These are phyloP conservation scores for Rhabdomys dilectus DNA, from an alignment of 2,113 vertebrate genomes.

Conservation along the genomic window DNA sequence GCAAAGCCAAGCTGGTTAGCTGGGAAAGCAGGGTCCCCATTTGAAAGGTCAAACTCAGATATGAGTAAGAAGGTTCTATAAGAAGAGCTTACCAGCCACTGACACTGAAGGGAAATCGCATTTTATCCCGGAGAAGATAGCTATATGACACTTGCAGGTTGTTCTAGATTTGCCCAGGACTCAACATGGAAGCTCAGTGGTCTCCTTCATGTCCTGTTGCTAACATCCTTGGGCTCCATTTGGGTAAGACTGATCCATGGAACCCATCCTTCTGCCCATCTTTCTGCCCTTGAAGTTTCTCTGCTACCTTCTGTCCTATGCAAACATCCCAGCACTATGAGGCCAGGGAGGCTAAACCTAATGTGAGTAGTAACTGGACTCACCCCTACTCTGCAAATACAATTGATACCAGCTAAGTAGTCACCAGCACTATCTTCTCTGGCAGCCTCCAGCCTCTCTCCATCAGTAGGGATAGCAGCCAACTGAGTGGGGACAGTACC, in stretches of 20 bases:
- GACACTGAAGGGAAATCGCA: background rate
- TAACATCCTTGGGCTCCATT: background rate
- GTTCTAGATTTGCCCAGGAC: background rate
- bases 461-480: conserved; percentile 15
- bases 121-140: background rate
- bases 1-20: background rate
- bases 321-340: background rate
- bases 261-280: background rate
- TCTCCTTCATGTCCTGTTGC: background rate
- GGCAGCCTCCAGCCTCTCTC: background rate
- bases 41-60: background rate
- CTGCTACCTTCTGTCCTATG: background rate
- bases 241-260: background rate
- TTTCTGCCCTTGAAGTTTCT: background rate
- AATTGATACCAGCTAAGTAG: background rate
- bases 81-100: background rate
- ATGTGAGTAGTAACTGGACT: background rate
- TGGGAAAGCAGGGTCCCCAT: background rate
- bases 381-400: background rate
- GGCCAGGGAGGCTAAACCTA: background rate
- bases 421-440: conserved; percentile 34
- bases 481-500: background rate
- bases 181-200: background rate
- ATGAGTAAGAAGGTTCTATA: background rate
- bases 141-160: background rate